A percentile compares a stretch with the other conserved stretches of the same genome.
Evolutionary conservation across 2,888 invertebrate species (phyloP).

Genomic region (Mythimna ferrago): DNA sequence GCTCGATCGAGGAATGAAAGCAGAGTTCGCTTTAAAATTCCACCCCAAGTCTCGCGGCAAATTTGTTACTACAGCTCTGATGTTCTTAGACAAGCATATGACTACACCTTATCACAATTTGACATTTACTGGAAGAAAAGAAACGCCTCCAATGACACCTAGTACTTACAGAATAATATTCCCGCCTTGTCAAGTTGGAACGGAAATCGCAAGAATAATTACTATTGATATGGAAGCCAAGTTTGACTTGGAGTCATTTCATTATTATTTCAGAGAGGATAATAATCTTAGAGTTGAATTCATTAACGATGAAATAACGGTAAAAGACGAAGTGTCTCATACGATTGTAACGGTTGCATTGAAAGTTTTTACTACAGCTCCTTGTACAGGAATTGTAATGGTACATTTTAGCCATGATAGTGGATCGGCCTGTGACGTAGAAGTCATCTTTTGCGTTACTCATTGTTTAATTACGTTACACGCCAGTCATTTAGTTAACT

Average conservation of each 20-base stretch:
- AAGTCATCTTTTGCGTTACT: slow-evolving; percentile 82
- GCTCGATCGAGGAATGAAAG: slow-evolving; percentile 71
- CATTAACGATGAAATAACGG: slow-evolving; percentile 61
- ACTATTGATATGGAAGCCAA: slow-evolving; percentile 74
- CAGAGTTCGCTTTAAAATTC: slow-evolving; percentile 76
- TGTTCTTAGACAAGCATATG: slow-evolving; percentile 84
- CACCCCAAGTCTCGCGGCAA: slow-evolving; percentile 82
- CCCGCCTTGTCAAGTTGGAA: slow-evolving; percentile 79
- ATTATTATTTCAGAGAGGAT: slow-evolving; percentile 76
- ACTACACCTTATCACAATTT: slow-evolving; percentile 83
- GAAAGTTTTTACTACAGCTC: slow-evolving; percentile 67
- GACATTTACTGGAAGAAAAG: slow-evolving; percentile 81
- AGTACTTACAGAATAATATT: slow-evolving; percentile 79
- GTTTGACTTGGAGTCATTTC: slow-evolving; percentile 73
- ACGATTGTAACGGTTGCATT: slow-evolving; percentile 78
- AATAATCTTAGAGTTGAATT: slow-evolving; percentile 73
- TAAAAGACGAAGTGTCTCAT: slow-evolving; percentile 61
- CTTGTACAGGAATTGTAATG: slow-evolving; percentile 70
- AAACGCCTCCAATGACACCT: slow-evolving; percentile 76
- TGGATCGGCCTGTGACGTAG: slow-evolving; percentile 82
- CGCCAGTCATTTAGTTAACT: slow-evolving; percentile 68
- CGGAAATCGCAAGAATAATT: slow-evolving; percentile 68
- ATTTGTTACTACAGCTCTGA: slow-evolving; percentile 79
- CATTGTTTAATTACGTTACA: slow-evolving; percentile 84
- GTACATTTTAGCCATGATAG: slow-evolving; percentile 76